These are phyloP conservation scores for Polypterus bichir DNA, from an alignment of 2,113 vertebrate genomes.

Conservation along the genomic window DNA sequence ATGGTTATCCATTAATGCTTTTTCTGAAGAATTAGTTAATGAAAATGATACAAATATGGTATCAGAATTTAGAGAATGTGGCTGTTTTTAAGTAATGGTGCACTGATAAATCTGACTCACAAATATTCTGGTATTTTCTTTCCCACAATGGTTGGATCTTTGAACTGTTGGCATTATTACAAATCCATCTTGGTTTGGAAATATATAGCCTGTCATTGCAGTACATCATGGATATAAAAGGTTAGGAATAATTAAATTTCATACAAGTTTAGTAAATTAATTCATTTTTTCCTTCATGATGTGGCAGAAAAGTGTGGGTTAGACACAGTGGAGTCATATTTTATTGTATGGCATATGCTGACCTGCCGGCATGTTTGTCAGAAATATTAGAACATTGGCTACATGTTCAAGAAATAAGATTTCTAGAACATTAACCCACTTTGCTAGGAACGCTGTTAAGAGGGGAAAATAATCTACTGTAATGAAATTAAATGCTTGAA, in stretches of 20 bases:
- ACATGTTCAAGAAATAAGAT: too few relatives aligned
- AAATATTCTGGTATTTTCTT: conserved; percentile 15
- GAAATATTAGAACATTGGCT: too few relatives aligned
- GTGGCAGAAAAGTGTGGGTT: conserved; percentile 7
- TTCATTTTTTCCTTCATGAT: conserved; percentile 28
- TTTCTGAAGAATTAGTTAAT: too few relatives aligned
- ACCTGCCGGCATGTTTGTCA: too few relatives aligned
- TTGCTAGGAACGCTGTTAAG: too few relatives aligned
- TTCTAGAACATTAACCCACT: too few relatives aligned
- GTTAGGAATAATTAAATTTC: conserved; percentile 48
- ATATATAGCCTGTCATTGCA: conserved; percentile 43
- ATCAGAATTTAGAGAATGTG: conserved; percentile 19
- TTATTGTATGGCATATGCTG: too few relatives aligned
- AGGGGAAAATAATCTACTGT: too few relatives aligned
- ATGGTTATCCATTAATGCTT: too few relatives aligned
- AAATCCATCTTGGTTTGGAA: conserved; percentile 47
- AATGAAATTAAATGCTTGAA: too few relatives aligned
- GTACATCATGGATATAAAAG: conserved; percentile 34
- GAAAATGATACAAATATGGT: too few relatives aligned
- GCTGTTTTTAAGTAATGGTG: conserved; percentile 33
- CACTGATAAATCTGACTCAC: conserved; percentile 42
- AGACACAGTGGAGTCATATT: conserved; percentile 1
- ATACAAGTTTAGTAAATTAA: conserved; percentile 40
- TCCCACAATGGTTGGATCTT: conserved; percentile 29
- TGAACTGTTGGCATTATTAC: conserved; percentile 37